These are phyloP conservation scores for Upupa epops DNA, from an alignment of 2,113 vertebrate genomes.

Conservation along the genomic window DNA sequence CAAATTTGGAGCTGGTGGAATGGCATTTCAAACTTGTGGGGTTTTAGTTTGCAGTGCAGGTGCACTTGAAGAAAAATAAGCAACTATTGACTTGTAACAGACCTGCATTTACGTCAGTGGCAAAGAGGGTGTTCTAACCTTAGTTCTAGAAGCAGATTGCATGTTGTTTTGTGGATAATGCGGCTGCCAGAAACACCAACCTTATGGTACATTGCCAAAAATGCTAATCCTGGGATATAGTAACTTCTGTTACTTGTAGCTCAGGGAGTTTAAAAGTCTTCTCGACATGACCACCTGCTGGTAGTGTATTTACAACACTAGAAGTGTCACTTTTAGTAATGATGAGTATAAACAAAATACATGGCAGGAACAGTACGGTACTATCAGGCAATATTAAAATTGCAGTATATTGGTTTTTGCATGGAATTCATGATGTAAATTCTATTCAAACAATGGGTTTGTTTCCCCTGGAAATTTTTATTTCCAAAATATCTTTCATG, in stretches of 20 bases:
- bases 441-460: neutral
- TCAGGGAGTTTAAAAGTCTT: neutral
- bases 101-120: neutral
- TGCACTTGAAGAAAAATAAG: neutral
- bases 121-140: neutral
- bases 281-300: fast-evolving
- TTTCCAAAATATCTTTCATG: neutral
- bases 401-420: neutral
- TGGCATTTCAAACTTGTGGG: neutral
- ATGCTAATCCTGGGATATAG: neutral
- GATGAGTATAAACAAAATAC: neutral
- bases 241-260: neutral
- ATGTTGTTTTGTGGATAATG: neutral
- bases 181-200: neutral
- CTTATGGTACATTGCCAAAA: neutral
- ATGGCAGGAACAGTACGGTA: neutral
- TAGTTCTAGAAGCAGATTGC: neutral
- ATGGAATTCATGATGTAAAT: neutral
- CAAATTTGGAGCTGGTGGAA: neutral
- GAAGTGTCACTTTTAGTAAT: neutral
- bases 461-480: neutral
- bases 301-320: neutral
- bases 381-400: neutral
- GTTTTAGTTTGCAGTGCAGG: neutral
- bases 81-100: neutral